Evolutionary conservation across 2,888 invertebrate genomes (phyloP).

Genomic region (Peribatodes rhomboidaria): DNA sequence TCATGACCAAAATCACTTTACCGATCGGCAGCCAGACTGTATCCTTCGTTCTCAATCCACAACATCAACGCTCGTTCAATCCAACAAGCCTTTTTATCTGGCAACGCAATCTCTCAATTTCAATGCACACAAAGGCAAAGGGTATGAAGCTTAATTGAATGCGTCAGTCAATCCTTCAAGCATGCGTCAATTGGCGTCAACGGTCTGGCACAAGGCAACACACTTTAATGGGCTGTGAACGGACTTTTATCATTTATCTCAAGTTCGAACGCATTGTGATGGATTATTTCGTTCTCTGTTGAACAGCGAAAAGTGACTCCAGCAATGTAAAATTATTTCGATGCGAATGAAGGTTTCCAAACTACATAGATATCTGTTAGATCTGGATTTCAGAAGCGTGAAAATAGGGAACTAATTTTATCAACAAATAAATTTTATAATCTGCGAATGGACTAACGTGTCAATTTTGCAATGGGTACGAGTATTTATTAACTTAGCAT

Average conservation of each 20-base stretch:
- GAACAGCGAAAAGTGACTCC: neutral
- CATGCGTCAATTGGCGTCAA: constrained; percentile 25
- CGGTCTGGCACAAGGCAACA: constrained; percentile 22
- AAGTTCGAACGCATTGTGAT: constrained; percentile 18
- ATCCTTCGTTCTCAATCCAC: neutral
- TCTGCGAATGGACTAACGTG: no score
- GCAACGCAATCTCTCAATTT: constrained; percentile 7
- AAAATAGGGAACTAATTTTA: no score
- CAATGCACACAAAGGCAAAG: constrained; percentile 13
- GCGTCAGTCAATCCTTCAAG: constrained; percentile 14
- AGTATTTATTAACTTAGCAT: no score
- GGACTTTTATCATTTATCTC: constrained; percentile 39
- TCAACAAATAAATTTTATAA: no score
- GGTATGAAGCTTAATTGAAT: constrained; percentile 9
- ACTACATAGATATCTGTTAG: no score
- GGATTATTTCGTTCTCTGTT: constrained; percentile 22
- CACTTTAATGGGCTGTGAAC: constrained; percentile 34
- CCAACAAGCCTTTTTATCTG: constrained; percentile 8
- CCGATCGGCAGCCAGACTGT: neutral
- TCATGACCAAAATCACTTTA: neutral
- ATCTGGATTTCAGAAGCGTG: no score
- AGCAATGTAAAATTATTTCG: neutral
- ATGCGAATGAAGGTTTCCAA: no score
- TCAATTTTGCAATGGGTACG: no score
- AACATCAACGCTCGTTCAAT: neutral